Conservation (phyloP, 2,113 vertebrate genomes). For the Rhynchopsitta pachyrhyncha region DNA sequence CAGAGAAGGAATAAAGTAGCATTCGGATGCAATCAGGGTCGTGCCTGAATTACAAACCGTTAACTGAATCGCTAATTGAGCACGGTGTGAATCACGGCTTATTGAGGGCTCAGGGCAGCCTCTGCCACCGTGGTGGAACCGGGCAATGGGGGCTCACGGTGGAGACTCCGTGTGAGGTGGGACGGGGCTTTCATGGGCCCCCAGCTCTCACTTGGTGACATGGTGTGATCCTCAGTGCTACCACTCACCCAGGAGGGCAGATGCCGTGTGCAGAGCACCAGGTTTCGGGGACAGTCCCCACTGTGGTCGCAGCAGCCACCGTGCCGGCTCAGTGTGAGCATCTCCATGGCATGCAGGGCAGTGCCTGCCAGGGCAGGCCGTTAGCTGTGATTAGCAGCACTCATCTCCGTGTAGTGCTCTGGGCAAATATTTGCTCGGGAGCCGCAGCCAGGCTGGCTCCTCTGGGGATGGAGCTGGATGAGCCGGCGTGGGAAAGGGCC, state of each 20-base stretch:
- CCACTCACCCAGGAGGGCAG: not conserved
- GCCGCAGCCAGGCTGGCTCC: not conserved
- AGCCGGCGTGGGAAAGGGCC: not conserved
- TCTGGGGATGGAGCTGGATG: not conserved
- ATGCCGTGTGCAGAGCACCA: rapidly evolving
- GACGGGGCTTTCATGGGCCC: rapidly evolving
- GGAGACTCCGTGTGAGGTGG: not conserved
- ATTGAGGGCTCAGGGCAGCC: not conserved
- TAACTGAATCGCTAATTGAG: constrained; percentile 61
- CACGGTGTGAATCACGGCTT: constrained; percentile 39
- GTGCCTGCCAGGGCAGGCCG: not conserved
- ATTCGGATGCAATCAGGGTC: constrained; percentile 66
- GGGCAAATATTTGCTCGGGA: not conserved
- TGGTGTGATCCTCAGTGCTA: not conserved
- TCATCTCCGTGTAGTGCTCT: not conserved
- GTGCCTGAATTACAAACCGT: constrained; percentile 61
- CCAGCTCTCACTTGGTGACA: not conserved
- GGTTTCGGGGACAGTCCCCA: not conserved
- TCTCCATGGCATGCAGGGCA: not conserved
- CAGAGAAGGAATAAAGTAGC: constrained; percentile 58
- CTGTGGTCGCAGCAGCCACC: rapidly evolving
- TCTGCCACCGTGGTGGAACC: not conserved
- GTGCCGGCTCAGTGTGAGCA: rapidly evolving
- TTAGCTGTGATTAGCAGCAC: not conserved
- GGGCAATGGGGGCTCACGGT: rapidly evolving